Evolutionary conservation across 2,797 vertebrate species (phyloP).

Genomic region (Aselliscus stoliczkanus): DNA sequence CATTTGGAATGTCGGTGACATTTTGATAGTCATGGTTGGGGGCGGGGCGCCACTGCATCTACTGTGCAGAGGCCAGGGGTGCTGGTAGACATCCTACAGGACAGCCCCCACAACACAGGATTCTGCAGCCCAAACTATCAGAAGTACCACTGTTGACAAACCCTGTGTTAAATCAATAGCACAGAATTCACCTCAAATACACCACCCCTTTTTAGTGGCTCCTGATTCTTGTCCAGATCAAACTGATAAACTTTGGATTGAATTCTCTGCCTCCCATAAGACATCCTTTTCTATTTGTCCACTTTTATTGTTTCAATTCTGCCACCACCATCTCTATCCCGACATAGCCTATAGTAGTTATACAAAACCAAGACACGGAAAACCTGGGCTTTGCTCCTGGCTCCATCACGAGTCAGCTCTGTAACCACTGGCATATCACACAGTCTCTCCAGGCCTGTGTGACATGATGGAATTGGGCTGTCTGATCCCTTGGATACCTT

Average conservation of each 20-base stretch:
- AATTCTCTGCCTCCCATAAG: not conserved
- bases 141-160: not conserved
- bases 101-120: not conserved
- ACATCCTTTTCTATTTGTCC: not conserved
- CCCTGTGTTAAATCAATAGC: not conserved
- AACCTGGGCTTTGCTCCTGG: not conserved
- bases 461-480: not conserved
- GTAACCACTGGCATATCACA: not conserved
- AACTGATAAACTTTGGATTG: not conserved
- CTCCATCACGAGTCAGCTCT: not conserved
- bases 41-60: too few species aligned
- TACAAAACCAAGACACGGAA: not conserved
- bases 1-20: not conserved
- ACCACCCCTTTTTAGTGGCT: not conserved
- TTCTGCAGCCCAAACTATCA: not conserved
- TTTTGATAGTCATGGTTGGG: not conserved
- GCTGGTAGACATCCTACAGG: not conserved
- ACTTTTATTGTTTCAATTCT: not conserved
- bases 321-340: not conserved
- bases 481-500: not conserved
- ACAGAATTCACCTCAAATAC: not conserved
- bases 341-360: too few species aligned
- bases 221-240: not conserved
- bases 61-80: not conserved
- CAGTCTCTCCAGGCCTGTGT: accelerated